A percentile compares a stretch with the other conserved stretches of the same genome.
Evolutionary conservation across 2,888 invertebrate species (phyloP).

Genomic region (Oligia latruncula): DNA sequence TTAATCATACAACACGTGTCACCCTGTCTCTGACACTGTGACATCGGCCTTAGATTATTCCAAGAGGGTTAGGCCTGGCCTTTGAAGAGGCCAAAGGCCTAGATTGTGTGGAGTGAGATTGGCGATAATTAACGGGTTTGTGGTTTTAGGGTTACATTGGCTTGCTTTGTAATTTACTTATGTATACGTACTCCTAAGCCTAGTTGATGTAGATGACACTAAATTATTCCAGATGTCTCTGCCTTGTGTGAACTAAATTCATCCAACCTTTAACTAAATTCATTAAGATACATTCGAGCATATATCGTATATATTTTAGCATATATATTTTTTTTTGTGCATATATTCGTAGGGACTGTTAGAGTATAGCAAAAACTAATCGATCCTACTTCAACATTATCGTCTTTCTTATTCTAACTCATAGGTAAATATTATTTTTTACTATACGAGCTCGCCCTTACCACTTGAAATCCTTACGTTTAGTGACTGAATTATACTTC

Average conservation of each 20-base stretch:
- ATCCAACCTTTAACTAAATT: neutral
- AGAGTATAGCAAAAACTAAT: too few relatives aligned
- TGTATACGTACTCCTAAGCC: neutral
- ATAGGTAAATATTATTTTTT: too few relatives aligned
- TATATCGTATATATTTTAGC: too few relatives aligned
- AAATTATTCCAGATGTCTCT: neutral
- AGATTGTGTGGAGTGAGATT: neutral
- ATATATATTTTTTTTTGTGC: too few relatives aligned
- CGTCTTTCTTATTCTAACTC: too few relatives aligned
- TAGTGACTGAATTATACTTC: too few relatives aligned
- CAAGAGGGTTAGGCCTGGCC: constrained; percentile 12
- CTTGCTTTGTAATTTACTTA: neutral
- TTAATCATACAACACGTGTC: constrained; percentile 58
- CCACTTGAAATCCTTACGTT: too few relatives aligned
- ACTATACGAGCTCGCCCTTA: too few relatives aligned
- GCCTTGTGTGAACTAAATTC: neutral
- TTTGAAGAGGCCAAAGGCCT: constrained; percentile 14
- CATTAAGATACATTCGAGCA: neutral
- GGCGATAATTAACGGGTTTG: constrained; percentile 5
- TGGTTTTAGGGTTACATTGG: constrained; percentile 9
- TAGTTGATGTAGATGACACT: neutral
- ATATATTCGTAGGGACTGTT: too few relatives aligned
- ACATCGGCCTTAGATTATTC: constrained; percentile 23
- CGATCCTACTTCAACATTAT: too few relatives aligned
- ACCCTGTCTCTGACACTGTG: constrained; percentile 35